phyloP scores from a whole-genome alignment of 2,797 vertebrate species.

The Petrocephalus sullivani region DNA sequence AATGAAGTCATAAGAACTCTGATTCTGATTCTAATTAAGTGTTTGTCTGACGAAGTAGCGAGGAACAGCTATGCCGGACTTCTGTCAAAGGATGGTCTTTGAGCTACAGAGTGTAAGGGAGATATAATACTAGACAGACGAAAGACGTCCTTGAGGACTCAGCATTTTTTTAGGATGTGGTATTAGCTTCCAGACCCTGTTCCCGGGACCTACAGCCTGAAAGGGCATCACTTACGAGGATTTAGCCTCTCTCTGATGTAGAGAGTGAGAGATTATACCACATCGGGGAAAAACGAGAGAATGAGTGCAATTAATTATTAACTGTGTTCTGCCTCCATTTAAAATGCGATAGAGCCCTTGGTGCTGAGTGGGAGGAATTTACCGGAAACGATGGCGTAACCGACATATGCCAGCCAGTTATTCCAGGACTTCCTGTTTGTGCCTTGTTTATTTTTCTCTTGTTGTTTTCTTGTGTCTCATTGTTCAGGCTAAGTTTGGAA shows the following conservation, averaged over 20 bases:
- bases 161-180: not conserved
- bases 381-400: not conserved
- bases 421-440: not conserved
- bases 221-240: not conserved
- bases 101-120: not conserved
- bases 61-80: not conserved
- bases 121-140: not conserved
- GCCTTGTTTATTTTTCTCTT: not conserved
- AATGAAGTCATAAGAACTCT: not conserved
- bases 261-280: not conserved
- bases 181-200: not conserved
- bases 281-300: not conserved
- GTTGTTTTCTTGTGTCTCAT: not conserved
- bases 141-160: not conserved
- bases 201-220: not conserved
- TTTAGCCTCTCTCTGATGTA: not conserved
- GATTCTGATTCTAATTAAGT: no score
- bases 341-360: not conserved
- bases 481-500: not conserved
- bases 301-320: not conserved
- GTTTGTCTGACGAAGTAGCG: not conserved
- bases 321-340: not conserved
- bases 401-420: conserved; percentile 2
- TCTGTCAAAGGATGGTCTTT: not conserved
- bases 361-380: not conserved